Conservation (phyloP, 2,797 vertebrate species). For the Danionella dracula region DNA sequence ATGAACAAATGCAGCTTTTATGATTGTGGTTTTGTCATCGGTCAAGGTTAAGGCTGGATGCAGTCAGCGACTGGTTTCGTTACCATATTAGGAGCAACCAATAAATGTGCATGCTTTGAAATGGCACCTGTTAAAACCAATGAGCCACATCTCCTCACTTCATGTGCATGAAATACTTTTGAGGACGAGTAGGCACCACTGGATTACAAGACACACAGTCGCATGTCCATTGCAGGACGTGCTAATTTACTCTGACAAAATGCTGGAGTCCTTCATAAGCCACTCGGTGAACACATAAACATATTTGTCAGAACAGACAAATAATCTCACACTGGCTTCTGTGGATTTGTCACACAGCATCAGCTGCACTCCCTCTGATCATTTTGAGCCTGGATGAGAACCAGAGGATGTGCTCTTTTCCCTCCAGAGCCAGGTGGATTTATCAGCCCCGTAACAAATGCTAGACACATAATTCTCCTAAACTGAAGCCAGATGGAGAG, state of each 20-base stretch:
- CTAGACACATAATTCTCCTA: constrained; percentile 15
- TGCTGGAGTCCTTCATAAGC: constrained; percentile 20
- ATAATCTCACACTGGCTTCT: constrained; percentile 25
- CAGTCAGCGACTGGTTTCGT: constrained; percentile 31
- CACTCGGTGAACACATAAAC: constrained; percentile 25
- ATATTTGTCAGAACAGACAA: constrained; percentile 35
- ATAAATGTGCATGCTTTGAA: constrained; percentile 20
- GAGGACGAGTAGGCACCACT: not conserved
- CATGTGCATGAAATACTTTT: constrained; percentile 32
- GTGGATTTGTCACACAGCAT: constrained; percentile 29
- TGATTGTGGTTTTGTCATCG: constrained; percentile 58
- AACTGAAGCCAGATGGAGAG: constrained; percentile 12
- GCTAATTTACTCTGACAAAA: constrained; percentile 17
- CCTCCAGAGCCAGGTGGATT: constrained; percentile 31
- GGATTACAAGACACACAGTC: not conserved
- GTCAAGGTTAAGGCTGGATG: constrained; percentile 58
- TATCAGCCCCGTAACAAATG: constrained; percentile 24
- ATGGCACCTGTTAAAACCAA: constrained; percentile 44
- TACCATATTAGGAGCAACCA: constrained; percentile 42
- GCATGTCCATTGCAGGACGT: not conserved
- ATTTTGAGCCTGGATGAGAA: constrained; percentile 32
- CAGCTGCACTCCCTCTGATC: constrained; percentile 33
- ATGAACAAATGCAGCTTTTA: constrained; percentile 60
- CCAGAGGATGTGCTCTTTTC: constrained; percentile 21
- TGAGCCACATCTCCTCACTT: constrained; percentile 10